Evolutionary conservation across 1,140 invertebrate species (phyloP).

Genomic region (Bradynema listronoti): DNA sequence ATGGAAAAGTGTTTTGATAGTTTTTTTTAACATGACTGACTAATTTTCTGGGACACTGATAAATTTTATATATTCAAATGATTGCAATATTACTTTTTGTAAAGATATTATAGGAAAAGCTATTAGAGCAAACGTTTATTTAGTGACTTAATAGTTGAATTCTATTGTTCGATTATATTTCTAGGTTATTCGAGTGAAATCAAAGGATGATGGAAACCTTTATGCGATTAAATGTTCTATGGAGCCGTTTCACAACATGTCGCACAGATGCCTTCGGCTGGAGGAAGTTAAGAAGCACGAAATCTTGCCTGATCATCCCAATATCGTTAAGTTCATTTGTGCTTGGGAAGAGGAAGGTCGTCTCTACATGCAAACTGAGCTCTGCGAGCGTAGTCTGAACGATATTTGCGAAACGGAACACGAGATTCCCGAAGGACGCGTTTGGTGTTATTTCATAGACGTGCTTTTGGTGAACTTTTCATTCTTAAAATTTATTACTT

Average conservation of each 20-base stretch:
- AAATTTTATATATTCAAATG: too few species aligned
- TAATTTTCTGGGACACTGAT: too few species aligned
- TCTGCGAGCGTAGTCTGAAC: constrained; percentile 64
- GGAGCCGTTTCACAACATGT: constrained; percentile 17
- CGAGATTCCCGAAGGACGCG: constrained; percentile 57
- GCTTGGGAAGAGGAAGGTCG: constrained; percentile 71
- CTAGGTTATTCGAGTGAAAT: constrained; percentile 29
- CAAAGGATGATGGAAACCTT: constrained; percentile 26
- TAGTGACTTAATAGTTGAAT: too few species aligned
- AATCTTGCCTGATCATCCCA: constrained; percentile 65
- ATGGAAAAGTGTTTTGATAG: too few species aligned
- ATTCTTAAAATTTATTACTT: background rate
- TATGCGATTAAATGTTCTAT: constrained; percentile 33
- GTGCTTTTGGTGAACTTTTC: constrained; percentile 52
- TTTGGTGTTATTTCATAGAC: constrained; percentile 41
- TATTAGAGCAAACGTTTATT: too few species aligned
- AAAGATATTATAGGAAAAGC: too few species aligned
- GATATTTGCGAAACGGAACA: constrained; percentile 12
- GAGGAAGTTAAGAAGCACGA: constrained; percentile 49
- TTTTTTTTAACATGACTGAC: too few species aligned
- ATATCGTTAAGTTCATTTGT: constrained; percentile 67
- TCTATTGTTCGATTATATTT: too few species aligned
- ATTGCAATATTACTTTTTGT: too few species aligned
- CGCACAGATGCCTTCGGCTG: constrained; percentile 23
- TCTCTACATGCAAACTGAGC: constrained; percentile 70